Percentiles rank a stretch among this genome's conserved stretches.
Conservation (phyloP, 1,140 invertebrate genomes). For the Macrosteles quadrilineatus region DNA sequence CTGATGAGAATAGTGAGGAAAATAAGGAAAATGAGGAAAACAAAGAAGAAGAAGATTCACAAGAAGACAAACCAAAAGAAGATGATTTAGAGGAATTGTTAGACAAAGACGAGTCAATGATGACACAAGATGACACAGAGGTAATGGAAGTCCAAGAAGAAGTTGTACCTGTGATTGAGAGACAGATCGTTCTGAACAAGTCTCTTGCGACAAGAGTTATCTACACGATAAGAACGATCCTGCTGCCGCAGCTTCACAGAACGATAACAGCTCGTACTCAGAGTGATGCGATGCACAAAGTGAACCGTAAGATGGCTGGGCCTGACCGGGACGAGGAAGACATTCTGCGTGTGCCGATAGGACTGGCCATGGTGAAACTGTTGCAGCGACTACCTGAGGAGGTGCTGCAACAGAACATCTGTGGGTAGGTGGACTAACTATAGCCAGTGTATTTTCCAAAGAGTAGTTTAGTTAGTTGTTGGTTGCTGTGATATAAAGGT, state of each 20-base stretch:
- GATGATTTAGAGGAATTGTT: constrained; percentile 42
- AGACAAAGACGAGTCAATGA: constrained; percentile 42
- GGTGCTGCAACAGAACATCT: constrained; percentile 73
- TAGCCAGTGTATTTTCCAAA: not conserved
- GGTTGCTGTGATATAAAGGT: too few species aligned
- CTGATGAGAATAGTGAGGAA: constrained; percentile 29
- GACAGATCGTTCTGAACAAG: constrained; percentile 61
- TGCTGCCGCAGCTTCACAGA: constrained; percentile 66
- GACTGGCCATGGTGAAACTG: constrained; percentile 88
- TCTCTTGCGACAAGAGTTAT: constrained; percentile 74
- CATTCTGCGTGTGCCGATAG: constrained; percentile 86
- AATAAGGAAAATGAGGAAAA: constrained; percentile 41
- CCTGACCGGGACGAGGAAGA: constrained; percentile 81
- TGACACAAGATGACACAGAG: constrained; percentile 42
- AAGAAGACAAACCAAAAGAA: constrained; percentile 45
- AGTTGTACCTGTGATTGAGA: constrained; percentile 50
- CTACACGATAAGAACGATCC: constrained; percentile 58
- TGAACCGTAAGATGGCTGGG: constrained; percentile 62
- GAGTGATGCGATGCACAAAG: constrained; percentile 57
- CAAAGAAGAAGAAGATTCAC: constrained; percentile 41
- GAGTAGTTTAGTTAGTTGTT: not conserved
- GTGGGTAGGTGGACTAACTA: constrained; percentile 61
- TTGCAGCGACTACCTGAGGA: constrained; percentile 81
- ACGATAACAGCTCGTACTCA: constrained; percentile 72
- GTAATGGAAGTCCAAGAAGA: constrained; percentile 39